Conservation (phyloP, 1,140 invertebrate species). For the Drusus annulatus region DNA sequence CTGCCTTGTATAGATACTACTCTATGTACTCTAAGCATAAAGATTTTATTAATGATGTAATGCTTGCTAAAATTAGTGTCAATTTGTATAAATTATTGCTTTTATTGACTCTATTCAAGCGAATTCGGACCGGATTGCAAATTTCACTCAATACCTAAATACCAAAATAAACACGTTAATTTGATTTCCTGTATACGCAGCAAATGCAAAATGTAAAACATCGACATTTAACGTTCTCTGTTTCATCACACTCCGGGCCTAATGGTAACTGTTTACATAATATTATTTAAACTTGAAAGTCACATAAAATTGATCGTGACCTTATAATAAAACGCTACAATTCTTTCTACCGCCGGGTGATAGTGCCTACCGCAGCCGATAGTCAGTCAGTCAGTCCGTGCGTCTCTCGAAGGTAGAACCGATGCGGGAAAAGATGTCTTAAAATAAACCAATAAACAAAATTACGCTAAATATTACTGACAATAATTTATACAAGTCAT, state of each 20-base stretch:
- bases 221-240: too few species aligned
- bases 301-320: constrained; percentile 31
- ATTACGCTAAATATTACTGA: background rate
- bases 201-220: background rate
- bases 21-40: too few species aligned
- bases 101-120: too few species aligned
- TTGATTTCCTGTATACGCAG: background rate
- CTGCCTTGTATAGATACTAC: too few species aligned
- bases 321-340: constrained; percentile 36
- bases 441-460: constrained; percentile 3
- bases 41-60: too few species aligned
- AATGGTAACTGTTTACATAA: background rate
- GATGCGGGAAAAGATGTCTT: constrained; percentile 20
- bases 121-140: too few species aligned
- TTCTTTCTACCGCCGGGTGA: background rate
- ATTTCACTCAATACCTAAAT: too few species aligned
- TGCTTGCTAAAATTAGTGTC: too few species aligned
- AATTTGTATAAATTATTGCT: too few species aligned
- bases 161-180: background rate
- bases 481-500: background rate
- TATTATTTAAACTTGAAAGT: constrained; percentile 35
- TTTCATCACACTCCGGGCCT: background rate
- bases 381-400: background rate
- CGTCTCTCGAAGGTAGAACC: constrained; percentile 13
- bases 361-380: background rate